Conservation (phyloP, 1,140 invertebrate species). For the Maniola jurtina region DNA sequence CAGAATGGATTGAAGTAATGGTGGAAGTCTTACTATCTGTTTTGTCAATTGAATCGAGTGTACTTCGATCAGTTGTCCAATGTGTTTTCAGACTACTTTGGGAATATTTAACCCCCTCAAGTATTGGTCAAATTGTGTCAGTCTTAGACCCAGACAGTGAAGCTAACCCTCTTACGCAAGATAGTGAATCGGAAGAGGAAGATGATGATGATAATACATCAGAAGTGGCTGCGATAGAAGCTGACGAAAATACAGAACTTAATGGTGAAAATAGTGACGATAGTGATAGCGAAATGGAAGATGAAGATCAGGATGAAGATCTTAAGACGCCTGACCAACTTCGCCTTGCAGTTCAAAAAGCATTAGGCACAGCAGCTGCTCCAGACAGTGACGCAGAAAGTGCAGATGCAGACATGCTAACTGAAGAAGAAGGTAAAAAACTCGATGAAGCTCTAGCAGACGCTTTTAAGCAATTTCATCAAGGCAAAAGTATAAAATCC, state of each 20-base stretch:
- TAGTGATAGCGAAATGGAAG: slow-evolving; percentile 56
- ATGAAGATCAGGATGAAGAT: slow-evolving; percentile 79
- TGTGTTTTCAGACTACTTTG: slow-evolving; percentile 87
- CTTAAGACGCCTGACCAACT: slow-evolving; percentile 83
- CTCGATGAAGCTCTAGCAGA: slow-evolving; percentile 84
- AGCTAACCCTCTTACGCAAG: slow-evolving; percentile 79
- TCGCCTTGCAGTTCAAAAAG: slow-evolving; percentile 82
- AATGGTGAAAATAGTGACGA: slow-evolving; percentile 70
- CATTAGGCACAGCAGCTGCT: slow-evolving; percentile 79
- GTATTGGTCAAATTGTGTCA: slow-evolving; percentile 86
- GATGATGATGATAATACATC: slow-evolving; percentile 41
- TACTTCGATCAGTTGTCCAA: slow-evolving; percentile 83
- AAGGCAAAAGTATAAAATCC: slow-evolving; percentile 79
- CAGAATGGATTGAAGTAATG: slow-evolving; percentile 88
- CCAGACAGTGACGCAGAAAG: slow-evolving; percentile 83
- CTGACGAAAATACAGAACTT: slow-evolving; percentile 52
- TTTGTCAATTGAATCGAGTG: slow-evolving; percentile 84
- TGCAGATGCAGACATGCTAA: slow-evolving; percentile 87
- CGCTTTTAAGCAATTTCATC: slow-evolving; percentile 84
- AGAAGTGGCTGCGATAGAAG: slow-evolving; percentile 25
- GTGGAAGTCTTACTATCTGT: slow-evolving; percentile 87
- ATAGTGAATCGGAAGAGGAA: slow-evolving; percentile 59
- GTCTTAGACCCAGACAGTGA: slow-evolving; percentile 84
- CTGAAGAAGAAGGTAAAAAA: slow-evolving; percentile 86
- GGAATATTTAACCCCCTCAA: slow-evolving; percentile 82